Base-by-base conservation (phyloP, 2,797 vertebrate species). In the Gymnopithys bicolor region DNA sequence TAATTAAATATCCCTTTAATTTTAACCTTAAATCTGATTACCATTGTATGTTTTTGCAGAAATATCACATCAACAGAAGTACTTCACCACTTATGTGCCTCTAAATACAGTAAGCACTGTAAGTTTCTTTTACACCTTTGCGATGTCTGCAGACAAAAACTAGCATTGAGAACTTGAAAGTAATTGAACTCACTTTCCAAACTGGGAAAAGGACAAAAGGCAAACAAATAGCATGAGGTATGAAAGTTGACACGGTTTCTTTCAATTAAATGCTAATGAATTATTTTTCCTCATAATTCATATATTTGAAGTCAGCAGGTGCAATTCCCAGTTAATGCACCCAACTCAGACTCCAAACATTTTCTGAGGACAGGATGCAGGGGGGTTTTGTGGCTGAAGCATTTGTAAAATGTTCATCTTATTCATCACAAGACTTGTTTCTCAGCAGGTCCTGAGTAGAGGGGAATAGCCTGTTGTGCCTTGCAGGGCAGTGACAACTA, bases 401-500 rank as follows among this genome's bases (percentile, higher is more conserved):
- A 45, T 41, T n/a, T 56, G 24, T 28, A 30, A 52, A 24, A 84
- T 86, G 13, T 83, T 53, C 48, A 48, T 60, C 45, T n/a, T 55
- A 6, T 25, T 59, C 24, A n/a, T n/a, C 48, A 32, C 8, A 66
- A 51, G 25, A 35, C 10, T 25, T 25, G 5, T n/a, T 90, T 81
- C 73, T 56, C 5, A 2, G 48, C 0, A 5, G 11, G 14, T 41
- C 79, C 35, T 16, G 18, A 15, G 24, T 7, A 28, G 52, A 60
- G 28, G 6, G 19, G 21, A 80, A 64, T 2, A 33, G 37, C 52
- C 41, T 39, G 19, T 51, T 51, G 53, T 2, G 2, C 46, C 43
- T 70, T 1, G 0, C 46, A 46, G 37, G 56, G 13, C 22, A 22
- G 18, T 0, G 8, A 66, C 9, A 53, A 7, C 32, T 41, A n/a